Base-by-base conservation (phyloP, 2,888 invertebrate genomes). In the Yponomeuta evonymella region DNA sequence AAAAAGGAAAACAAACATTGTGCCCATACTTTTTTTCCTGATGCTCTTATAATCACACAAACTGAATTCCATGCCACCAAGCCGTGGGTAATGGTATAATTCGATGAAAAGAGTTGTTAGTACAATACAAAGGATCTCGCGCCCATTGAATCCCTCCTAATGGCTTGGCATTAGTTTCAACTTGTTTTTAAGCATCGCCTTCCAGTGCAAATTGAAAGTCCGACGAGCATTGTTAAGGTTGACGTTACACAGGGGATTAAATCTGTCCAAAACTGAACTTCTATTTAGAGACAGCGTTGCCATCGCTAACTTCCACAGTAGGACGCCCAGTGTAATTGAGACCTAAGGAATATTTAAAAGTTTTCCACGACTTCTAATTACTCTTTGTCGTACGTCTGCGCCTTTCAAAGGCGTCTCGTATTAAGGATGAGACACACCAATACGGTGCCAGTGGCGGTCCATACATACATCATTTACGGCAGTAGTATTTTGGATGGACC, bases 301-400 rank as follows among this genome's bases (percentile, higher is more conserved):
- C 12, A 12, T 15, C 15, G 51, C 15, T 12, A 58, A 15, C 51
- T 58, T 58, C 2, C 15, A 2, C 51, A 58, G 51, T 58, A 12
- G 15, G 15, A 12, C 15, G 51, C 51, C 51, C 1, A 15, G 51
- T 58, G 51, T 58, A 12, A 15, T 12, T 15, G 15, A 3, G 15
- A 9, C 51, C 51, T 15, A 15, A 58, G 51, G 51, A 58, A 58
- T 10, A 58, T 64, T 23, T 8, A 64, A 64, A 64, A 23, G 23
- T 64, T 64, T 64, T 23, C 29, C 10, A 2, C 64, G 64, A 30
- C 29, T 64, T 64, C n/a, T 64, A 64, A 64, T 64, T 64, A 64
- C 10, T 64, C 64, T 84, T 70, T 71, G 73, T 15, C 75, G 74
- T 84, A 74, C 70, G 79, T 83, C 48, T 75, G 78, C 58, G 80